These are phyloP conservation scores for Agrochola circellaris DNA, from an alignment of 2,888 invertebrate genomes.

Conservation along the genomic window DNA sequence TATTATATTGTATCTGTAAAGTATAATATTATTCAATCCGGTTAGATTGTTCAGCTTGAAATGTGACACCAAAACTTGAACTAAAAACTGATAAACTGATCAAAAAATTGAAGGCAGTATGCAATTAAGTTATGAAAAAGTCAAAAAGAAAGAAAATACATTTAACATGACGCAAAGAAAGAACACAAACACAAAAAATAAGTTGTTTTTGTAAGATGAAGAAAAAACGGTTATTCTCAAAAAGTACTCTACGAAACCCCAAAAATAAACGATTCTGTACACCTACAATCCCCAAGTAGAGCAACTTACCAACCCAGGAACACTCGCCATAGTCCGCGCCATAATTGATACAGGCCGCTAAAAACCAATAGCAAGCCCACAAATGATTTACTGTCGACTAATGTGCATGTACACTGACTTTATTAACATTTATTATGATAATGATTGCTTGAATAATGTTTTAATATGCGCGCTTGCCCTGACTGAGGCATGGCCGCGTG, in stretches of 20 bases:
- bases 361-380: constrained; percentile 86
- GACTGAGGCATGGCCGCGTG: constrained; percentile 59
- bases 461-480: constrained; percentile 78
- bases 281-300: constrained; percentile 60
- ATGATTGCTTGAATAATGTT: constrained; percentile 81
- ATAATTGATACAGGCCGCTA: constrained; percentile 86
- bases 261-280: background rate
- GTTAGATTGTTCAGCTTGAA: background rate
- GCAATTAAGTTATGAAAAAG: background rate
- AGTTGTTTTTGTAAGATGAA: background rate
- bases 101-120: background rate
- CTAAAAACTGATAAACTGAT: background rate
- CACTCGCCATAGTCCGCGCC: constrained; percentile 80
- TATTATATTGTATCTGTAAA: no score
- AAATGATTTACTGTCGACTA: constrained; percentile 85
- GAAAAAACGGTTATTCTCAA: background rate
- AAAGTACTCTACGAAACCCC: no score
- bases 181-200: background rate
- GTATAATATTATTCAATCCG: background rate
- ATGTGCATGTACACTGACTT: constrained; percentile 86
- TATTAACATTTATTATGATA: constrained; percentile 90
- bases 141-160: background rate
- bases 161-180: background rate
- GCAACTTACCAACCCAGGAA: constrained; percentile 60
- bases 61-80: background rate